Base-by-base conservation (phyloP, 2,888 invertebrate genomes). In the Eupithecia centaureata region DNA sequence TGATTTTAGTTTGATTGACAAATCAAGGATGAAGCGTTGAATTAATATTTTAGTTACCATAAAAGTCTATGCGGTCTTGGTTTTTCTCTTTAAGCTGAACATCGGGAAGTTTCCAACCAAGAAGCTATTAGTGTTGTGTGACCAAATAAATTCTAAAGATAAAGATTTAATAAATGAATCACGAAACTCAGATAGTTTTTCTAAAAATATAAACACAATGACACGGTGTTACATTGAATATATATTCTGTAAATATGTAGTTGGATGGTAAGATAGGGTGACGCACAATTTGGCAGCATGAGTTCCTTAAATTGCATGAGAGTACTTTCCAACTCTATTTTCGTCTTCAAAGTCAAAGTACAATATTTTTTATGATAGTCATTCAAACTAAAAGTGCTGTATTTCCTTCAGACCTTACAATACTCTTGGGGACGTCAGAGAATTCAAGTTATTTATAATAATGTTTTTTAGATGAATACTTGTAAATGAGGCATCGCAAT, bases 91-190 rank as follows among this genome's bases (percentile, higher is more conserved):
- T 1, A 33, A 13, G 12, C 33, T 1, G 33, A 33, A 33, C 1
- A 12, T 33, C 12, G 13, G 33, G 12, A 33, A 12, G 10, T 12
- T 12, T 33, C 33, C 33, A 33, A 33, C 33, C 12, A 33, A 33
- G 33, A 33, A 0, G 33, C 33, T 12, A 33, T 10, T 33, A 33
- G 30, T 13, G 33, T 33, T 35, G 35, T 4, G 35, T 3, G 4
- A 35, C 35, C 35, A 33, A 33, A 33, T 13, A 35, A 35, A 7
- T 35, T 5, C 4, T 35, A 35, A 15, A 35, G 33, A 35, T 4
- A 12, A 32, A 32, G 1, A 35, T 35, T 73, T 75, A 78, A 79
- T 75, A 78, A 79, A 79, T 85, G 82, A 85, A 82, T 84, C 83
- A 83, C 69, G 73, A 54, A 71, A 38, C 73, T 73, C 62, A 75